Base-by-base conservation (phyloP, 2,797 vertebrate genomes). In the Leptatherina wallacei region DNA sequence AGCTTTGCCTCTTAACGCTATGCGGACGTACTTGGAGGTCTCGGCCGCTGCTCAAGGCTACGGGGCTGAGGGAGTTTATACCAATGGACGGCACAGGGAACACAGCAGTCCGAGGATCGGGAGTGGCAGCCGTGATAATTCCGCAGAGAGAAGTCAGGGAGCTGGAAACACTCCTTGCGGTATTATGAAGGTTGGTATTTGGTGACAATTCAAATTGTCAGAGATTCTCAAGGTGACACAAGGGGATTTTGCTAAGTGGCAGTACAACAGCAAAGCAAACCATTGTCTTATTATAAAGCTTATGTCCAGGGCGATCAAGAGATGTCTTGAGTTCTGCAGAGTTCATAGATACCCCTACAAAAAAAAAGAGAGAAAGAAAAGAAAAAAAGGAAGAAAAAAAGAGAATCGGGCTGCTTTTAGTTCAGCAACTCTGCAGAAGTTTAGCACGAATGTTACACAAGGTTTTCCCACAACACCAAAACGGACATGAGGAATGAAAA, bases 181-280 rank as follows among this genome's bases (percentile, higher is more conserved):
- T 86, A 95, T 95, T 83, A 95, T 95, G 95, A 95, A 95, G 94
- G 95, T 95, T 80, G 83, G 94, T 92, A 58, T 59, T 61, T 54
- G 29, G 80, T 69, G 64, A 67, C 18, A 71, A 4, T 66, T 73
- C 49, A 12, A 0, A 51, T 60, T 64, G 71, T 71, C 56, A 55
- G 3, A 0, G 71, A 56, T 60, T 65, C 62, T 90, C 88, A 91
- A 91, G 91, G 90, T 91, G 90, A 92, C 82, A 77, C 69, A n/a
- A 57, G 74, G 68, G 49, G 54, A 30, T 57, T 73, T 24, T 44
- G 18, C 20, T 6, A 29, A 64, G 56, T 42, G 49, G 1, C 54
- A 8, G 60, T 55, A 58, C 65, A 47, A 16, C 1, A 36, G 42
- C 12, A 54, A 51, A 44, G 20, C 33, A 22, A 42, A 20, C 18